Base-by-base conservation (phyloP, 2,888 invertebrate species). In the Trissolcus brochymenae region DNA sequence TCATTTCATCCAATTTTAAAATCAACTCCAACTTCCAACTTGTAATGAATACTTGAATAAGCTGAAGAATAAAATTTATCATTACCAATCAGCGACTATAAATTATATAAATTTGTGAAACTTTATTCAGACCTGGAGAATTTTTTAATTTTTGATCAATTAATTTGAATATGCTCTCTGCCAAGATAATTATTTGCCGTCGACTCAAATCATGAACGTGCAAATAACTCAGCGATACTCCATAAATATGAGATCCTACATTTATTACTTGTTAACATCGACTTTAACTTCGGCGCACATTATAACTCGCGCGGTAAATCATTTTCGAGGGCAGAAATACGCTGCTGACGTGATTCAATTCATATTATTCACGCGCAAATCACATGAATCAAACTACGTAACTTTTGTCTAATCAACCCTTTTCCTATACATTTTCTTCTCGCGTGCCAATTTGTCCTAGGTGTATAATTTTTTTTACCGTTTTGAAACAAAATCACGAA, bases 341-440 rank as follows among this genome's bases (percentile, higher is more conserved):
- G 40, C 14, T 35, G 21, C 49, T 35, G 55, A 49, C 19, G 11
- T 41, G 43, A 64, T 64, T 64, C 54, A 46, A 29, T 54, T 19
- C 21, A 17, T 46, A 35, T 62, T 41, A 62, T 62, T 50, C 35
- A 35, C 49, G 49, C 29, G 14, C 19, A 16, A 46, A 29, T 46
- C 59, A 14, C 29, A 41, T 13, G 51, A n/a, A 25, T 13, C 25
- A 21, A 50, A 50, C 16, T 35, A 13, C 35, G 46, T 55, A 41
- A 40, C 41, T 46, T 55, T 35, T 65, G 35, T 67, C 53, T 70
- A 61, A 70, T 61, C 61, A 35, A 41, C 54, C 13, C 49, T 60
- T 68, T 19, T n/a, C 9, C 9, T 14, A n/a, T 50, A 51, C 40
- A 43, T 49, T 50, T 35, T 51, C 19, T 51, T 19, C 3, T 19